These are phyloP conservation scores for Epicauta chinensis DNA, from an alignment of 1,140 invertebrate species.

Conservation along the genomic window DNA sequence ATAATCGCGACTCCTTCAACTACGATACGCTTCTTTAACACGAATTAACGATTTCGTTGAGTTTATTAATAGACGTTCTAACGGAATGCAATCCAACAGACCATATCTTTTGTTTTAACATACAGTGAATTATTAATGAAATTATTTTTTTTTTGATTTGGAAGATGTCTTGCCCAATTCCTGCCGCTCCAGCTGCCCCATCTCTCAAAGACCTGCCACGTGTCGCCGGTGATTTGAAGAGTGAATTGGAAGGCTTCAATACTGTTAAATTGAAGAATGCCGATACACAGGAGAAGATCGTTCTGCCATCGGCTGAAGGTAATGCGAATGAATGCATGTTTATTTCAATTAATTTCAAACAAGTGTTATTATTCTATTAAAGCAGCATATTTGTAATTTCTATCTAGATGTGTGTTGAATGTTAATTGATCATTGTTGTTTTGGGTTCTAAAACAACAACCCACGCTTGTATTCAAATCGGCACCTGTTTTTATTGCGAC, in stretches of 20 bases:
- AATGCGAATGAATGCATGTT: no score
- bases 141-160: no score
- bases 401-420: no score
- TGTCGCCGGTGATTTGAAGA: constrained; percentile 80
- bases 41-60: constrained; percentile 12
- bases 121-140: no score
- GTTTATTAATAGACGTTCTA: constrained; percentile 11
- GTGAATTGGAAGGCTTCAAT: constrained; percentile 81
- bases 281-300: constrained; percentile 78
- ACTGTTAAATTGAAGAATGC: constrained; percentile 75
- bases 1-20: no score
- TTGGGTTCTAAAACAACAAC: no score
- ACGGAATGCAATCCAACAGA: constrained; percentile 8
- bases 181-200: constrained; percentile 53
- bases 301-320: constrained; percentile 86
- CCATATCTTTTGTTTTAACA: background rate
- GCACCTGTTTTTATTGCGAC: constrained; percentile 4
- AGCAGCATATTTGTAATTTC: no score
- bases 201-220: constrained; percentile 83
- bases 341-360: no score
- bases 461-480: no score
- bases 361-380: no score
- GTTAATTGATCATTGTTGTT: no score
- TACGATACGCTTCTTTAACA: constrained; percentile 9
- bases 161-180: constrained; percentile 39